Conservation (phyloP, 2,113 vertebrate genomes). For the Osmerus mordax region DNA sequence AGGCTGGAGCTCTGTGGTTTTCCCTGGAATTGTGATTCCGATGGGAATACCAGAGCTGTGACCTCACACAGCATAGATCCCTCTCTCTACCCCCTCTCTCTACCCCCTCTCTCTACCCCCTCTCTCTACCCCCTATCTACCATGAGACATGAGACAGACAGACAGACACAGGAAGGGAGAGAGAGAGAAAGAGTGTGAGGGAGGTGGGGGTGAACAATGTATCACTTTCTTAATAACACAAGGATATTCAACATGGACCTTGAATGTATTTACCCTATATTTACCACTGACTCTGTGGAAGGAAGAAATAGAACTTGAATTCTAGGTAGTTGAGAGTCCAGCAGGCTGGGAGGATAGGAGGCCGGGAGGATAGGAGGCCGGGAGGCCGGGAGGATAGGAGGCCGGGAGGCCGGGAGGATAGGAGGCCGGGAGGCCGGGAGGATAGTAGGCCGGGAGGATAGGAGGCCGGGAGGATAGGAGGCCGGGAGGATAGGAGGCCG, state of each 20-base stretch:
- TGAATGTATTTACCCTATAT: too few relatives aligned
- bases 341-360: neutral
- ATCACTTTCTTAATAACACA: neutral
- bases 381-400: neutral
- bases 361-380: neutral
- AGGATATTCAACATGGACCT: neutral
- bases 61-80: conserved; percentile 61
- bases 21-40: conserved; percentile 58
- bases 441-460: neutral
- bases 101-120: too few relatives aligned
- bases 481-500: neutral
- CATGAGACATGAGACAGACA: conserved; percentile 29
- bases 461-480: neutral
- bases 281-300: too few relatives aligned
- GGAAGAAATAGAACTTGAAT: neutral
- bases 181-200: conserved; percentile 4
- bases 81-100: conserved; percentile 37
- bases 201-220: neutral
- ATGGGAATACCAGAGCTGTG: conserved; percentile 65
- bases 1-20: conserved; percentile 50
- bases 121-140: conserved; percentile 30
- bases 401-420: neutral
- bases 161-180: neutral
- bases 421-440: neutral
- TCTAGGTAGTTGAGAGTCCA: neutral